Percentiles rank a stretch among this genome's conserved stretches.
Conservation (phyloP, 2,888 invertebrate species). For the Eilema griseolum region DNA sequence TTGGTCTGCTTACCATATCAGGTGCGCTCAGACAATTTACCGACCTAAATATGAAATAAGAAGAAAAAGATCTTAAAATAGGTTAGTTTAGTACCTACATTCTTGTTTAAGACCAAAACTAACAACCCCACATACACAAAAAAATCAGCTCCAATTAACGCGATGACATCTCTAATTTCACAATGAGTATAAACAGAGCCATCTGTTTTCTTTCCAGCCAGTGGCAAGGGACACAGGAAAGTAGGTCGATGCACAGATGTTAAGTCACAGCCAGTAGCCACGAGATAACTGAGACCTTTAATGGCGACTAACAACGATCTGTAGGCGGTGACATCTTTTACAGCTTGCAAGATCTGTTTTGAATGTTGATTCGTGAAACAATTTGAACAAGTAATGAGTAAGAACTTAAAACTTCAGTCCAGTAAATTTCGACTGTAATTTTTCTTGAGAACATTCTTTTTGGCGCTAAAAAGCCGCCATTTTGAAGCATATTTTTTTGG, state of each 20-base stretch:
- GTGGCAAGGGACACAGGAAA: conserved; percentile 41
- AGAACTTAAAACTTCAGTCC: neutral
- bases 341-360: neutral
- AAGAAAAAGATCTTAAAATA: too few species aligned
- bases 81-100: too few species aligned
- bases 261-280: conserved; percentile 15
- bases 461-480: too few species aligned
- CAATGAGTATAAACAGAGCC: conserved; percentile 16
- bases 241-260: conserved; percentile 39
- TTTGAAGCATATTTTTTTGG: too few species aligned
- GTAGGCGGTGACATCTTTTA: conserved; percentile 10
- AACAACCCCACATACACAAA: neutral
- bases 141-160: neutral
- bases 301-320: conserved; percentile 30
- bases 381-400: neutral
- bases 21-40: too few species aligned
- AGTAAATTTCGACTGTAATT: neutral
- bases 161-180: conserved; percentile 7
- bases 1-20: too few species aligned
- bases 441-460: neutral
- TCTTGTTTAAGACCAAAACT: too few species aligned
- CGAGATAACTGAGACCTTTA: conserved; percentile 40
- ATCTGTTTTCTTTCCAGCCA: conserved; percentile 29
- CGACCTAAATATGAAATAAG: too few species aligned
- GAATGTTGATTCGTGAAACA: neutral